Evolutionary conservation across 2,113 vertebrate species (phyloP), one percentile per base, ranked within the genome.

Genomic region (Psephotus haematonotus): DNA sequence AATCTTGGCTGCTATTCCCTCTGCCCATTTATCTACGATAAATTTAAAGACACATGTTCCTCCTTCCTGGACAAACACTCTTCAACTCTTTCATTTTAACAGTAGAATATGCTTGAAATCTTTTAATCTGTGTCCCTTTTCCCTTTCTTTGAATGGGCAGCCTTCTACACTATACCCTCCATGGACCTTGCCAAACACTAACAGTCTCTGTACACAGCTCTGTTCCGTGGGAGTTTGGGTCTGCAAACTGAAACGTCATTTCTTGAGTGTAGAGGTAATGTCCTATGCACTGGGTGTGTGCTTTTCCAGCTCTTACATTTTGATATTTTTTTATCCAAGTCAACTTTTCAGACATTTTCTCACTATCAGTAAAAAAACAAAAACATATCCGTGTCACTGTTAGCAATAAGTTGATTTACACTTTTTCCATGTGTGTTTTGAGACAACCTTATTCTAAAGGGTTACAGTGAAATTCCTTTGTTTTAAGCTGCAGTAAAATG

Each of bases 1-100:
- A 97, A 95, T 95, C 92, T 97, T 97, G 95, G 95, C 95, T 95
- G 72, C 88, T 85, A 92, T 93, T 95, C 93, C 79, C 72, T 88
- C 57, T 94, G 86, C 86, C 91, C 94, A 96, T 94, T 96, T 92
- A 93, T 95, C 94, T 96, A 84, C 94, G 76, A 95, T 86, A 96
- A 96, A 96, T 96, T 95, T 93, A 92, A 95, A 96, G 88, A 92
- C 89, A 91, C 92, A 82, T 91, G 82, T 95, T 95, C 77, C 57
- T 57, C 44, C 41, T 89, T 70, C 67, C 55, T 71, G 82, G 63
- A 91, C 62, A 90, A 82, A 93, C 43, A 80, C 47, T 86, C 60
- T 91, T 92, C 79, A 65, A 59, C 25, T 57, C 14, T 64, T 50
- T 67, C 81, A 81, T 35, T 67, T 11, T 39, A 71, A 60, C 25